These are phyloP conservation scores for Ichneumoninae sp. DNA, from an alignment of 2,888 invertebrate genomes.

Conservation along the genomic window DNA sequence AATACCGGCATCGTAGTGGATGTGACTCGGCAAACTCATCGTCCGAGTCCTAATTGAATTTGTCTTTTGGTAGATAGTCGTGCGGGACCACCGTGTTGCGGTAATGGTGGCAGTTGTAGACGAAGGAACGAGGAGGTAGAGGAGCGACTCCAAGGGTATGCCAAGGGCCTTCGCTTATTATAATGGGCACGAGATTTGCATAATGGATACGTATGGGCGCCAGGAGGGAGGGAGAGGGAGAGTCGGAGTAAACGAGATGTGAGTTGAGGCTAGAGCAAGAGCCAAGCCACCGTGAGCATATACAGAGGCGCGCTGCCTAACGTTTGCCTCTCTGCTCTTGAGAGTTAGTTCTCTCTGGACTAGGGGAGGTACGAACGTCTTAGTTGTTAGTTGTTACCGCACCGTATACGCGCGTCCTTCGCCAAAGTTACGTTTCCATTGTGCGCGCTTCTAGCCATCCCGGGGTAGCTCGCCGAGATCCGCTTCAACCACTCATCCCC, in stretches of 20 bases:
- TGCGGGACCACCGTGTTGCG: slow-evolving; percentile 75
- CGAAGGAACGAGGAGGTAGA: slow-evolving; percentile 61
- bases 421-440: slow-evolving; percentile 81
- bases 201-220: slow-evolving; percentile 84
- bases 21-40: slow-evolving; percentile 75
- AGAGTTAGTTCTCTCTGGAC: slow-evolving; percentile 75
- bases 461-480: slow-evolving; percentile 56
- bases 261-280: slow-evolving; percentile 42
- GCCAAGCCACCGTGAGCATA: slow-evolving; percentile 54
- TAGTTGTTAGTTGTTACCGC: slow-evolving; percentile 83
- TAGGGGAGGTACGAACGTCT: slow-evolving; percentile 76
- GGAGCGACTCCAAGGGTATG: slow-evolving; percentile 75
- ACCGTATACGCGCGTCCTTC: slow-evolving; percentile 76
- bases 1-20: background rate
- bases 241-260: slow-evolving; percentile 40
- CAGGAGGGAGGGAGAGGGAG: slow-evolving; percentile 69
- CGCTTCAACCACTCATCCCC: slow-evolving; percentile 57
- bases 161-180: slow-evolving; percentile 83
- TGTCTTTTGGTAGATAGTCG: slow-evolving; percentile 75
- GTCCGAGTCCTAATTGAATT: slow-evolving; percentile 82
- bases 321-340: slow-evolving; percentile 63
- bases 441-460: slow-evolving; percentile 69
- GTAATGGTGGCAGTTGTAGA: slow-evolving; percentile 82
- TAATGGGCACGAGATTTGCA: slow-evolving; percentile 83
- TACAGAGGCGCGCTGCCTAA: slow-evolving; percentile 47